These are phyloP conservation scores for Trematomus bernacchii DNA, from an alignment of 2,797 vertebrate genomes.

Conservation along the genomic window DNA sequence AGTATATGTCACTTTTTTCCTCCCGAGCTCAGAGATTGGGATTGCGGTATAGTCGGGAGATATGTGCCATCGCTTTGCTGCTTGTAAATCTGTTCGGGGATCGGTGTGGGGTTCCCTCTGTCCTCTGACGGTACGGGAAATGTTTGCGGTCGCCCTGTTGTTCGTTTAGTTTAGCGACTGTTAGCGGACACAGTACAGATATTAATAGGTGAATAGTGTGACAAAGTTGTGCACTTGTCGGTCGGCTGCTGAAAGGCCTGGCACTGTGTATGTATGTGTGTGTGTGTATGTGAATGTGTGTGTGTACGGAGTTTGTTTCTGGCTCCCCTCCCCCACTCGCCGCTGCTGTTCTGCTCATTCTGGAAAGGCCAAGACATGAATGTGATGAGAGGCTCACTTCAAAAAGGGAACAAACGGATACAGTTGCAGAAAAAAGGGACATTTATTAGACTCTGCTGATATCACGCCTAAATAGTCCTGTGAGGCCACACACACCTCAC, in stretches of 20 bases:
- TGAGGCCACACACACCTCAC: constrained; percentile 14
- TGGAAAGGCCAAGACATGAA: constrained; percentile 86
- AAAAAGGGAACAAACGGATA: constrained; percentile 70
- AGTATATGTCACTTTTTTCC: constrained; percentile 84
- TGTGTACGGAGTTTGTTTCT: constrained; percentile 84
- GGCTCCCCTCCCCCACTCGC: constrained; percentile 87
- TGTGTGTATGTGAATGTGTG: constrained; percentile 49
- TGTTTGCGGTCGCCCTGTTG: constrained; percentile 32
- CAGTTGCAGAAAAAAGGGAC: constrained; percentile 14
- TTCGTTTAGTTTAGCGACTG: constrained; percentile 38
- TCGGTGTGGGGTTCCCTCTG: constrained; percentile 59
- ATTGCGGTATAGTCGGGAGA: constrained; percentile 81
- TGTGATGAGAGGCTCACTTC: constrained; percentile 85
- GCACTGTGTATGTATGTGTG: constrained; percentile 35
- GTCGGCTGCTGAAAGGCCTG: constrained; percentile 84
- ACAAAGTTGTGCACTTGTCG: constrained; percentile 89
- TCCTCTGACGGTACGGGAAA: constrained; percentile 37
- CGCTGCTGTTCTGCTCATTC: constrained; percentile 78
- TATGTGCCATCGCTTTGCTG: constrained; percentile 77
- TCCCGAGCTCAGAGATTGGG: constrained; percentile 68
- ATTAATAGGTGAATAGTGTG: constrained; percentile 76
- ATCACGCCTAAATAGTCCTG: constrained; percentile 11
- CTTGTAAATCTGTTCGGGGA: constrained; percentile 58
- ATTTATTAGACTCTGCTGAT: background rate
- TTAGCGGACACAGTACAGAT: constrained; percentile 41